Conservation (phyloP, 2,888 invertebrate genomes). For the Doris montereyensis region DNA sequence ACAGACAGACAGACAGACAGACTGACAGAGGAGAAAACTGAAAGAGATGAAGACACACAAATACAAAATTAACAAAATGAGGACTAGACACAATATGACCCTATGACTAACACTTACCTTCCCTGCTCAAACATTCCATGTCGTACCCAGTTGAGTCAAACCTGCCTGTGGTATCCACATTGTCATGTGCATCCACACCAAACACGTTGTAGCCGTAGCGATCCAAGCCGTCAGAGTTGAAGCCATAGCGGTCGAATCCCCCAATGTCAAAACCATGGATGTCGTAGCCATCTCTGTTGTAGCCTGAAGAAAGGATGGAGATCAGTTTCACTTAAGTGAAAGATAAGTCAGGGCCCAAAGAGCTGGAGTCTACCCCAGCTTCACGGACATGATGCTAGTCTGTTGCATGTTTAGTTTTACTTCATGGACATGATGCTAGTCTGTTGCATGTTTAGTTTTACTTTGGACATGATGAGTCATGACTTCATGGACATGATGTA, state of each 20-base stretch:
- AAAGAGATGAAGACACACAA: not conserved
- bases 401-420: no score
- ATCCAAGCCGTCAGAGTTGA: slow-evolving; percentile 58
- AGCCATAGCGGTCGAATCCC: slow-evolving; percentile 63
- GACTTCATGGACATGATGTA: no score
- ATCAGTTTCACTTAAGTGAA: no score
- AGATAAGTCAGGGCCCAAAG: no score
- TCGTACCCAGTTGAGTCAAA: slow-evolving; percentile 57
- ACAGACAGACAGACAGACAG: no score
- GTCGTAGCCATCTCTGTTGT: slow-evolving; percentile 67
- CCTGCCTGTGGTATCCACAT: slow-evolving; percentile 53
- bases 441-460: no score
- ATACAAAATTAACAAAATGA: not conserved
- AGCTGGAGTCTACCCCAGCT: no score
- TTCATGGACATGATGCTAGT: no score
- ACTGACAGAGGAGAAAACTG: not conserved
- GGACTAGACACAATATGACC: not conserved
- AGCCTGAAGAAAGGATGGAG: slow-evolving; percentile 58
- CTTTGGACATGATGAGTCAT: no score
- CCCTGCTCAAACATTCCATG: slow-evolving; percentile 55
- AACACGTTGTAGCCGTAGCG: slow-evolving; percentile 59
- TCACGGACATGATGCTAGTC: no score
- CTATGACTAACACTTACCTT: slow-evolving; percentile 58
- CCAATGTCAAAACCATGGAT: slow-evolving; percentile 58
- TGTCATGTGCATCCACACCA: slow-evolving; percentile 56